phyloP scores from a whole-genome alignment of 2,797 vertebrate genomes.

The Characodon lateralis region DNA sequence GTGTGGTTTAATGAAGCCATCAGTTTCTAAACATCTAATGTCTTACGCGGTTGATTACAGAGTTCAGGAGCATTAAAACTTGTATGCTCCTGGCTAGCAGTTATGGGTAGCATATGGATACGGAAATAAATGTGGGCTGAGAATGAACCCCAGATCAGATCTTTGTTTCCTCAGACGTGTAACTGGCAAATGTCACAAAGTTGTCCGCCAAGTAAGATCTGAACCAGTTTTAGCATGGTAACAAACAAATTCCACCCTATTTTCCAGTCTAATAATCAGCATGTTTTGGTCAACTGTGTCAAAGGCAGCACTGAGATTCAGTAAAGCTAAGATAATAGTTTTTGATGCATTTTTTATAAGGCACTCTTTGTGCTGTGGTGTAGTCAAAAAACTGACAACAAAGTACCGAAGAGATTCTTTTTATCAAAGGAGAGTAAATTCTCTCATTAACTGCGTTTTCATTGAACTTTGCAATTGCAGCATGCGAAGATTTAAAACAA shows the following conservation, averaged over 20 bases:
- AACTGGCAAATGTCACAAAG: background rate
- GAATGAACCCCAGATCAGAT: background rate
- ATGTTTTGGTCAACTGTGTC: background rate
- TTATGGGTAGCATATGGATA: background rate
- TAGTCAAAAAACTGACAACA: background rate
- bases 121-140: background rate
- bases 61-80: background rate
- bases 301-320: background rate
- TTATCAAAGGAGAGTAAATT: background rate
- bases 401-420: background rate
- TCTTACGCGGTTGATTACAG: background rate
- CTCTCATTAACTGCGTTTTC: background rate
- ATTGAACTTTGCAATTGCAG: background rate
- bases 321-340: background rate
- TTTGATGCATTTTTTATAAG: background rate
- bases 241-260: background rate
- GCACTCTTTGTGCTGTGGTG: background rate
- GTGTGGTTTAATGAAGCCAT: background rate
- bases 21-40: background rate
- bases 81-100: background rate
- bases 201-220: background rate
- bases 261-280: background rate
- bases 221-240: background rate
- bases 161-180: background rate
- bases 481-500: constrained; percentile 13